Evolutionary conservation across 2,888 invertebrate genomes (phyloP), one percentile per base, ranked within the genome.

Genomic region (Endomychus coccineus): DNA sequence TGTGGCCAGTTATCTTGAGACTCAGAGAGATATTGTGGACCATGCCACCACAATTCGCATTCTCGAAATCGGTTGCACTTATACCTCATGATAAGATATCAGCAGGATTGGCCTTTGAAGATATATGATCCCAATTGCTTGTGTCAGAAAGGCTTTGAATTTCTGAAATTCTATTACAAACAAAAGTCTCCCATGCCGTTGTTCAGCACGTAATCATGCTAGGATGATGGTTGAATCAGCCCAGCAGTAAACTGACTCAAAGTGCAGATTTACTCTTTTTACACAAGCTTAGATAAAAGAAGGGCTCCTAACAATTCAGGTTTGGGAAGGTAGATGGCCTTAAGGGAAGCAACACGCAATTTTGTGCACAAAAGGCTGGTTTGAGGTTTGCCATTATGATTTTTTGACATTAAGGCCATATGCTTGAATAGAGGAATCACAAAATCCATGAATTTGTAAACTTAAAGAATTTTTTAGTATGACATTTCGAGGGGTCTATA

Each of bases 161-260:
- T 27, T 27, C 27, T 9, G 27, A 27, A 7, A 27, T 9, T 27
- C 27, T 30, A 28, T 42, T 34, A 11, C 27, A 21, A 2, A 42
- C 31, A 22, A 39, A 42, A 1, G 40, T 43, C 3, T 34, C 35
- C 47, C 49, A 49, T 3, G 32, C 7, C 11, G 6, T 12, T 29
- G 39, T 14, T 14, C 13, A n/a, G 14, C 24, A 16, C 22, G 17
- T 16, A 42, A 16, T 39, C 42, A 42, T 10, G 11, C n/a, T 3
- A 39, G 17, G 3, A 31, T 35, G 10, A 39, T 29, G 13, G 28
- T 42, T 11, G 39, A 42, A 16, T 42, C 42, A 2, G 31, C 16
- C 27, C 27, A 27, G 4, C 16, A 14, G 14, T 14, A n/a, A n/a
- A n/a, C n/a, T n/a, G n/a, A n/a, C n/a, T n/a, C n/a, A n/a, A n/a